Evolutionary conservation across 2,113 vertebrate genomes (phyloP).

Genomic region (Sporophila hypoxantha): DNA sequence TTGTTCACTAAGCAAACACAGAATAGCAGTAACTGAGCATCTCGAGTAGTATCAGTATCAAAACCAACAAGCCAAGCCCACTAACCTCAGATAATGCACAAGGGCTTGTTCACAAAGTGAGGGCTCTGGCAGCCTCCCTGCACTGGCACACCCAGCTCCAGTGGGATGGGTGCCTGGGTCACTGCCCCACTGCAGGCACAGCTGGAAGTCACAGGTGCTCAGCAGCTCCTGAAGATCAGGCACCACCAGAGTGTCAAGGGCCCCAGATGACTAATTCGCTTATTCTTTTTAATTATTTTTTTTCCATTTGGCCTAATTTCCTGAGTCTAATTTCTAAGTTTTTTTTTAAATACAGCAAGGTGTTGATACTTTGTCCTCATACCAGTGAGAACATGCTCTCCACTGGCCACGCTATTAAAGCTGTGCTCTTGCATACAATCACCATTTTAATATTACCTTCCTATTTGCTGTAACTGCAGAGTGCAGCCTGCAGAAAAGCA

Average conservation of each 20-base stretch:
- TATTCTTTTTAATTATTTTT: neutral
- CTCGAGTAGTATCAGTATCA: neutral
- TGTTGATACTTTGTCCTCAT: neutral
- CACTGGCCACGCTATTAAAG: neutral
- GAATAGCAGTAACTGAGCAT: neutral
- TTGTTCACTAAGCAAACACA: constrained; percentile 25
- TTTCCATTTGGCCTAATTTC: neutral
- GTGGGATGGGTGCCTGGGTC: accelerated
- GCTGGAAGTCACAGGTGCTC: neutral
- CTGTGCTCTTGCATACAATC: neutral
- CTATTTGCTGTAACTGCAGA: neutral
- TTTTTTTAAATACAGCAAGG: neutral
- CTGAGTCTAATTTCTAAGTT: neutral
- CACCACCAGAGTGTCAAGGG: neutral
- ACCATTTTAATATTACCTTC: neutral
- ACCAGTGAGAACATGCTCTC: neutral
- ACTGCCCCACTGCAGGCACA: neutral
- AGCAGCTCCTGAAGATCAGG: neutral
- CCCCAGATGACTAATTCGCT: neutral
- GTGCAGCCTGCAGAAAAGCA: neutral
- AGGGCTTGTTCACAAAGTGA: neutral
- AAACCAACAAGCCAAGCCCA: neutral
- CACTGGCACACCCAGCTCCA: neutral
- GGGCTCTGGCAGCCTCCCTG: neutral
- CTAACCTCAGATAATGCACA: neutral